Evolutionary conservation across 2,888 invertebrate species (phyloP), one percentile per base, ranked within the genome.

Genomic region (Amphipoea oculea): DNA sequence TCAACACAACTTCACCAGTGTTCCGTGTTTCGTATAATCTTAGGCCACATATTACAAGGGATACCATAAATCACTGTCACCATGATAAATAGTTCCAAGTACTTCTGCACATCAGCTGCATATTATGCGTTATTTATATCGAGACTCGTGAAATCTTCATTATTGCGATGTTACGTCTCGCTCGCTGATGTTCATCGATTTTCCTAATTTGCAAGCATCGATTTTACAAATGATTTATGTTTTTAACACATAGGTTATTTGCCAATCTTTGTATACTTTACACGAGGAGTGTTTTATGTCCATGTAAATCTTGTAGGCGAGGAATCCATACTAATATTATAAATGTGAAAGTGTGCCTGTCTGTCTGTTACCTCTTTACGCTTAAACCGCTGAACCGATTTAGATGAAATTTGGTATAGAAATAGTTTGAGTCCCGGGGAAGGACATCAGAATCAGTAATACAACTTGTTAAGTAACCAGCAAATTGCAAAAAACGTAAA

Each of bases 41-140:
- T 74, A 72, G 70, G 66, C 73, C 51, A 72, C 74, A 73, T 73
- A 76, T 82, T 68, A 69, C 76, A 76, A 78, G 69, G 70, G 76
- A 70, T 71, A 54, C 70, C 48, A 89, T 89, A 83, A 76, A 87
- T 88, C 86, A 84, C 80, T 85, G 88, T 85, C 88, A 42, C 57
- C 73, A 69, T 86, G 87, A 86, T 86, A 82, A 87, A 87, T 88
- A 72, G 48, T 48, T 71, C n/a, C 65, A 73, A 73, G 71, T 81
- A 78, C 81, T 84, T 72, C 63, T 76, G 74, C 57, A 45, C 73
- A 73, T 75, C 57, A 57, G 45, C 45, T 36, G 45, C 57, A 57
- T 23, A 42, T 74, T 60, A 11, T 60, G 11, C 23, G 9, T 11
- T 29, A 54, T 71, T 42, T 42, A 40, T 20, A 54, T 54, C 14